Conservation (phyloP, 2,797 vertebrate species). For the Mormyrus hasselquistii region DNA sequence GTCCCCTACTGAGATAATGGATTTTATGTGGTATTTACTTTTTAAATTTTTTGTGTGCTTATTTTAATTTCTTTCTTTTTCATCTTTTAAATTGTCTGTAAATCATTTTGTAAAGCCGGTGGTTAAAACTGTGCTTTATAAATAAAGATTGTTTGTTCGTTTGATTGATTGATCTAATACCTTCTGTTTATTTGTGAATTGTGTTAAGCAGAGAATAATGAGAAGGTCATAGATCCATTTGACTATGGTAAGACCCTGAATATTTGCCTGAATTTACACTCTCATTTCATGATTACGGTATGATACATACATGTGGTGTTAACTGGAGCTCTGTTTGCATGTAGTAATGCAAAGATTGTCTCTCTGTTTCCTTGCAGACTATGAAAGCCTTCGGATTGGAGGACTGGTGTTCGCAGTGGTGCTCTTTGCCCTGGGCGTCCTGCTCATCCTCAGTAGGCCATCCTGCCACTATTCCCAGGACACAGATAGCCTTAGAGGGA, state of each 20-base stretch:
- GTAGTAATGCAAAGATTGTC: neutral
- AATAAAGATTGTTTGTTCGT: neutral
- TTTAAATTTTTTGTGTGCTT: neutral
- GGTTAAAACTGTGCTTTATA: neutral
- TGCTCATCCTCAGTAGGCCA: conserved; percentile 89
- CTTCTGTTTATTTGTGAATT: neutral
- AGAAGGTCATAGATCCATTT: conserved; percentile 69
- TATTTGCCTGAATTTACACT: neutral
- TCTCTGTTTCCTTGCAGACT: conserved; percentile 60
- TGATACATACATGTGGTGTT: neutral
- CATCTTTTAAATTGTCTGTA: neutral
- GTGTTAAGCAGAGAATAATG: conserved; percentile 54
- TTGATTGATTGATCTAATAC: neutral
- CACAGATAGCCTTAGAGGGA: neutral
- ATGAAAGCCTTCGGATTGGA: conserved; percentile 87
- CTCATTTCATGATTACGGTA: neutral
- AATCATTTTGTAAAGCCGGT: neutral
- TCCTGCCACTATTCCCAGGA: neutral
- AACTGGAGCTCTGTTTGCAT: neutral
- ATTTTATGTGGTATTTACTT: neutral
- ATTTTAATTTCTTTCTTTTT: neutral
- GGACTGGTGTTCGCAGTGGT: conserved; percentile 86
- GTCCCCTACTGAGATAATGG: neutral
- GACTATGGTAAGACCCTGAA: conserved; percentile 73
- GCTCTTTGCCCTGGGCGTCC: conserved; percentile 84